phyloP scores from a whole-genome alignment of 2,113 vertebrate genomes.

The Heteronetta atricapilla region DNA sequence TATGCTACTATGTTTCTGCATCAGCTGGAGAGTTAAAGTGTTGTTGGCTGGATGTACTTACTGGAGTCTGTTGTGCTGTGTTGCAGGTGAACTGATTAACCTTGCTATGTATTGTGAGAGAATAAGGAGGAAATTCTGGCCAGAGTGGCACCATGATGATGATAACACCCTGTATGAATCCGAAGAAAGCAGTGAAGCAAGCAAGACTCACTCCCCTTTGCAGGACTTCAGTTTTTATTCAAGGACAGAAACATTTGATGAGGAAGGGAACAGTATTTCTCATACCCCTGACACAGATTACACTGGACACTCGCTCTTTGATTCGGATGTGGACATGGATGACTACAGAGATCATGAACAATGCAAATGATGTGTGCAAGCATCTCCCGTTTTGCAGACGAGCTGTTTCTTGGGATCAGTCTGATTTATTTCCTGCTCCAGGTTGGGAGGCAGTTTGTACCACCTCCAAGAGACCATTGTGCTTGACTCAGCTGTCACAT shows the following conservation, averaged over 20 bases:
- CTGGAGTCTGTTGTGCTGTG: not conserved
- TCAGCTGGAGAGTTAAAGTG: not conserved
- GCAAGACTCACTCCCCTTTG: slow-evolving; percentile 82
- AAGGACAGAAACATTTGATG: slow-evolving; percentile 93
- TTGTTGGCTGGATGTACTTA: not conserved
- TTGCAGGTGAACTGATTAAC: slow-evolving; percentile 92
- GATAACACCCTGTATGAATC: slow-evolving; percentile 88
- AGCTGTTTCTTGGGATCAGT: slow-evolving; percentile 31
- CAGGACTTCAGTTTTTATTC: slow-evolving; percentile 91
- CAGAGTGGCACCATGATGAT: slow-evolving; percentile 92
- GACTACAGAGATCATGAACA: slow-evolving; percentile 88
- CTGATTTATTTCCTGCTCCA: slow-evolving; percentile 21
- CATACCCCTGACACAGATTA: slow-evolving; percentile 87
- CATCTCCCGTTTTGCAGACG: not conserved
- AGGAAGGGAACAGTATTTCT: slow-evolving; percentile 86
- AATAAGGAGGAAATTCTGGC: slow-evolving; percentile 95
- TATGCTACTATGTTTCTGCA: not conserved
- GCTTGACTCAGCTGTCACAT: slow-evolving; percentile 44
- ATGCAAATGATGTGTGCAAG: slow-evolving; percentile 77
- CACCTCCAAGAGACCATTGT: slow-evolving; percentile 21
- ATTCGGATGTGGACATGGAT: slow-evolving; percentile 93
- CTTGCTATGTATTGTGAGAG: slow-evolving; percentile 97
- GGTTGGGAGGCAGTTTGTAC: slow-evolving; percentile 13
- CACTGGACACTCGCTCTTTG: slow-evolving; percentile 92
- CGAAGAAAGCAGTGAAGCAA: slow-evolving; percentile 88